phyloP scores from a whole-genome alignment of 2,888 invertebrate species.

The Apotomis betuletana region DNA sequence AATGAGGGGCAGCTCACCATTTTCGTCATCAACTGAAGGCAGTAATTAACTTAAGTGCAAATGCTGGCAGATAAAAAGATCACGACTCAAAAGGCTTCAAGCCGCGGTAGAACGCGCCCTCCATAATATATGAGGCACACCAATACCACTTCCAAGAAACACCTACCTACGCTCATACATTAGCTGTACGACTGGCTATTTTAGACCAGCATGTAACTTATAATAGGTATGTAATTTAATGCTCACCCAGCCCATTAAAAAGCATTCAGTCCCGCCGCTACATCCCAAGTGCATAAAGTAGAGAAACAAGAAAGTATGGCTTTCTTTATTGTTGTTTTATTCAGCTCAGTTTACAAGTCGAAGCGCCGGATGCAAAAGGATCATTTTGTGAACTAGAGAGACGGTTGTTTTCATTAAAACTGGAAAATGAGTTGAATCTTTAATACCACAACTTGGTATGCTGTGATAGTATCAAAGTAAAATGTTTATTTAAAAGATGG shows the following conservation, averaged over 20 bases:
- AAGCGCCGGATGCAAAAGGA: slow-evolving; percentile 23
- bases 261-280: slow-evolving; percentile 67
- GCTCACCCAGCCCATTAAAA: slow-evolving; percentile 72
- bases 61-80: slow-evolving; percentile 31
- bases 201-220: slow-evolving; percentile 58
- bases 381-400: slow-evolving; percentile 2
- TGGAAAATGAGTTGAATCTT: slow-evolving; percentile 24
- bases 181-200: slow-evolving; percentile 50
- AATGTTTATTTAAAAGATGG: slow-evolving; percentile 23
- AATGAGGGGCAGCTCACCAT: background rate
- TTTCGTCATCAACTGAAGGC: background rate
- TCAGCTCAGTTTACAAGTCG: slow-evolving; percentile 35
- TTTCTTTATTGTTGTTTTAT: slow-evolving; percentile 44
- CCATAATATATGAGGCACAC: slow-evolving; percentile 44
- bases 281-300: slow-evolving; percentile 61
- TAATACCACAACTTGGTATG: background rate
- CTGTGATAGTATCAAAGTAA: slow-evolving; percentile 28
- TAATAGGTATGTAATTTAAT: slow-evolving; percentile 64
- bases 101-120: slow-evolving; percentile 16
- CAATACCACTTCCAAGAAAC: slow-evolving; percentile 55
- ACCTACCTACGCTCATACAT: slow-evolving; percentile 48
- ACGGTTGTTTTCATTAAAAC: slow-evolving; percentile 2
- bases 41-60: slow-evolving; percentile 25
- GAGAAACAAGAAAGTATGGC: slow-evolving; percentile 40
- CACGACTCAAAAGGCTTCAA: slow-evolving; percentile 25